Base-by-base conservation (phyloP, 2,888 invertebrate genomes). In the Phaedon cochleariae region DNA sequence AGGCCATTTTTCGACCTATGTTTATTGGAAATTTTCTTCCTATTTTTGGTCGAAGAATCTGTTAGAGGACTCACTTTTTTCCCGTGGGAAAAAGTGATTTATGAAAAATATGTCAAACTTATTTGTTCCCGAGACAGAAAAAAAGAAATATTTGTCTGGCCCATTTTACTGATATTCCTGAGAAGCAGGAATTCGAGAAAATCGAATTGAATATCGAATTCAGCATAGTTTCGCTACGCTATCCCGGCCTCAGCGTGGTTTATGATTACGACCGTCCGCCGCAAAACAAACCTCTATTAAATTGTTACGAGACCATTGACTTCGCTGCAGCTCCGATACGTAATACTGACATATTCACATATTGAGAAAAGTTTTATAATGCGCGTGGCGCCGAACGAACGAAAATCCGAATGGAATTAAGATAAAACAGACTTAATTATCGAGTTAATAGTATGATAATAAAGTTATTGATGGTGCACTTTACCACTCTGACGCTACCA, bases 261-360 rank as follows among this genome's bases (percentile, higher is more conserved):
- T 41, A 41, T 41, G 41, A 41, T n/a, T n/a, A n/a, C n/a, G n/a
- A n/a, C 34, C 34, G 34, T 12, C 4, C 6, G 12, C 15, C 45
- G 57, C 57, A 45, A 59, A 65, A 59, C 67, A 61, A 60, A 67
- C 64, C 67, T 65, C 66, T 65, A 66, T 59, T 49, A 59, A 64
- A 62, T 67, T 76, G 76, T 78, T 78, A 77, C 73, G 72, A 76
- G 77, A 77, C 71, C 77, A 71, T 79, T 76, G 79, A 79, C 77
- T 78, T 74, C 73, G 65, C 46, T 54, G 74, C 62, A 65, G 68
- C 55, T 59, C 74, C n/a, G 63, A 60, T 64, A 63, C 72, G 76
- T 78, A 77, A 77, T 79, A 78, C 77, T 78, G 75, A 76, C 75
- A 79, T 79, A 78, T 76, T 78, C 74, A 76, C 75, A 79, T 77